A percentile compares a stretch with the other conserved stretches of the same genome.
Conservation (phyloP, 2,888 invertebrate genomes). For the Erannis defoliaria region DNA sequence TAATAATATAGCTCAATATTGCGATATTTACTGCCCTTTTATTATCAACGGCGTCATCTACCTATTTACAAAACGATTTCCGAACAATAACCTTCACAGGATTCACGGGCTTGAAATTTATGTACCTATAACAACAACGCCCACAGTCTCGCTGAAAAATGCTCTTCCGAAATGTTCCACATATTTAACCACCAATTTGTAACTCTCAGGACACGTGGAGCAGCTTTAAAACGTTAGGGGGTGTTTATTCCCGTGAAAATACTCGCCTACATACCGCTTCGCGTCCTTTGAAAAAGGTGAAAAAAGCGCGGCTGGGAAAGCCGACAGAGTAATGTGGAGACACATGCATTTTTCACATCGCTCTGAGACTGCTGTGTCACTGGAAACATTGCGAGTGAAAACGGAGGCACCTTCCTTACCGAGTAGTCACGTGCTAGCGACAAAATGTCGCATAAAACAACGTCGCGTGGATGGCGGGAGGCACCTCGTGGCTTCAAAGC, state of each 20-base stretch:
- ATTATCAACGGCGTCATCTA: slow-evolving; percentile 17
- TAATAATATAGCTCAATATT: slow-evolving; percentile 34
- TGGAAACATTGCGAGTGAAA: slow-evolving; percentile 47
- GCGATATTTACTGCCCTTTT: slow-evolving; percentile 24
- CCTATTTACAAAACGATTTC: neutral
- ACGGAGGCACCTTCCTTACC: slow-evolving; percentile 38
- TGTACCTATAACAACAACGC: neutral
- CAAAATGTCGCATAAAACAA: slow-evolving; percentile 47
- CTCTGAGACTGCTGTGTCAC: slow-evolving; percentile 52
- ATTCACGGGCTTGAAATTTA: slow-evolving; percentile 3
- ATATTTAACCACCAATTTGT: slow-evolving; percentile 36
- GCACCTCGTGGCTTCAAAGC: slow-evolving; percentile 37
- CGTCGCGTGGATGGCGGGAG: slow-evolving; percentile 36
- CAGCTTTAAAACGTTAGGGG: slow-evolving; percentile 36
- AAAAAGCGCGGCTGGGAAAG: slow-evolving; percentile 50
- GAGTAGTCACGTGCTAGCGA: slow-evolving; percentile 53
- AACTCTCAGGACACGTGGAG: slow-evolving; percentile 30
- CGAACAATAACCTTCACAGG: slow-evolving; percentile 1
- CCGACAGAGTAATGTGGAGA: slow-evolving; percentile 58
- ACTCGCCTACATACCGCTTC: slow-evolving; percentile 45
- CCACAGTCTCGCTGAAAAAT: slow-evolving; percentile 17
- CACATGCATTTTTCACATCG: slow-evolving; percentile 60
- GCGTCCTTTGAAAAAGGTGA: slow-evolving; percentile 53
- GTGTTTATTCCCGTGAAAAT: slow-evolving; percentile 41
- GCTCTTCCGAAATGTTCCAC: slow-evolving; percentile 30